Conservation (phyloP, 2,797 vertebrate species). For the Phaenicophaeus curvirostris region DNA sequence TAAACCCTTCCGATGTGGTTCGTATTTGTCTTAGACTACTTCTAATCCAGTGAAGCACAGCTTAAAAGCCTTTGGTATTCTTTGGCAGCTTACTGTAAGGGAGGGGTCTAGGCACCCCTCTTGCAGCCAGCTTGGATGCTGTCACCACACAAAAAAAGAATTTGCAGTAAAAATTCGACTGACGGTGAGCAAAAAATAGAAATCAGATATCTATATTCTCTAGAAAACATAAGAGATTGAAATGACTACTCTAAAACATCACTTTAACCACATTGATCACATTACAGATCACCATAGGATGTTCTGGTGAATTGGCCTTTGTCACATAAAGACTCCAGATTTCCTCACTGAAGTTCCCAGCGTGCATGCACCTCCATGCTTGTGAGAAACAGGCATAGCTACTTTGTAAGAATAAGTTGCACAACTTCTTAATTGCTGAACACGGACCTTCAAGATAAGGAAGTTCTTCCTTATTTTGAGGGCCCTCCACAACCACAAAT, state of each 20-base stretch:
- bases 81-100: background rate
- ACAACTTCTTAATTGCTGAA: background rate
- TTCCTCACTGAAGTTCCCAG: background rate
- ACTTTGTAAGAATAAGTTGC: background rate
- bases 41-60: background rate
- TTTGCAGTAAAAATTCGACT: constrained; percentile 2
- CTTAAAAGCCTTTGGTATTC: background rate
- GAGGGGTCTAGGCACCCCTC: background rate
- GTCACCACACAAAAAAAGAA: background rate
- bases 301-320: background rate
- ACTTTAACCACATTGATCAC: background rate
- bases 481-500: background rate
- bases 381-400: background rate
- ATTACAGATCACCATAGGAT: background rate
- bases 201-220: background rate
- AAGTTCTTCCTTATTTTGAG: background rate
- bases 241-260: background rate
- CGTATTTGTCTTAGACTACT: background rate
- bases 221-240: background rate
- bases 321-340: background rate
- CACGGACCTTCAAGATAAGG: background rate
- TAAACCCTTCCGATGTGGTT: background rate
- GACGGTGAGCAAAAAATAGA: background rate
- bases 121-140: background rate
- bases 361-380: background rate